phyloP scores from a whole-genome alignment of 2,113 vertebrate genomes.

The Cyphomyrus discorhynchus region DNA sequence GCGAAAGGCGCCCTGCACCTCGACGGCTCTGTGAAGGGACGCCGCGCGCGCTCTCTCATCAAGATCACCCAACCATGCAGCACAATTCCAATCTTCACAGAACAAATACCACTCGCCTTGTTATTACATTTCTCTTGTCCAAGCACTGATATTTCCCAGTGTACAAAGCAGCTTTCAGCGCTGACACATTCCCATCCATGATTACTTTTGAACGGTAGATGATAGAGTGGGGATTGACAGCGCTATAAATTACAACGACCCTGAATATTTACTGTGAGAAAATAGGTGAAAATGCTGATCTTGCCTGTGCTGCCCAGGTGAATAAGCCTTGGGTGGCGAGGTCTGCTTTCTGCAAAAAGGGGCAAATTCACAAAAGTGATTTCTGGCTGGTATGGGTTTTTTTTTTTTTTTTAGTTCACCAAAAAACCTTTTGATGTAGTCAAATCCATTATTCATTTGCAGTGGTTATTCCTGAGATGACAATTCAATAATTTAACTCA shows the following conservation, averaged over 20 bases:
- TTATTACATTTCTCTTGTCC: slow-evolving; percentile 18
- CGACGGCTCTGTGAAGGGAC: background rate
- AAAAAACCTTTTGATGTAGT: background rate
- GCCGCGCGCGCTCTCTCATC: slow-evolving; percentile 7
- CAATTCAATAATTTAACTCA: background rate
- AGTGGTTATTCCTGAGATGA: background rate
- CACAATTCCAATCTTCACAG: slow-evolving; percentile 3
- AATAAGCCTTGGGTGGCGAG: background rate
- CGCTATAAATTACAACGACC: slow-evolving; percentile 18
- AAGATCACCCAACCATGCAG: slow-evolving; percentile 11
- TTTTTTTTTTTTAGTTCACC: background rate
- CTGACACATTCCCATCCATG: slow-evolving; percentile 23
- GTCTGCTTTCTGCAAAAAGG: background rate
- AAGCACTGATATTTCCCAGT: slow-evolving; percentile 14
- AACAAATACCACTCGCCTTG: background rate
- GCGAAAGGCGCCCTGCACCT: background rate
- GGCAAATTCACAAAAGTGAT: background rate
- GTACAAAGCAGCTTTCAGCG: slow-evolving; percentile 5
- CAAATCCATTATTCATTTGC: background rate
- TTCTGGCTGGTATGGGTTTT: background rate
- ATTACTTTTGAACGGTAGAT: slow-evolving; percentile 23
- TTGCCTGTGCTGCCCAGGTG: background rate
- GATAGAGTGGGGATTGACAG: slow-evolving; percentile 22
- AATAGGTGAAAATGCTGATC: background rate
- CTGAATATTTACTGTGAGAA: slow-evolving; percentile 9